A percentile compares a stretch with the other conserved stretches of the same genome.
These are phyloP conservation scores for Drosophila equinoxialis DNA, from an alignment of 1,140 invertebrate species.

Conservation along the genomic window DNA sequence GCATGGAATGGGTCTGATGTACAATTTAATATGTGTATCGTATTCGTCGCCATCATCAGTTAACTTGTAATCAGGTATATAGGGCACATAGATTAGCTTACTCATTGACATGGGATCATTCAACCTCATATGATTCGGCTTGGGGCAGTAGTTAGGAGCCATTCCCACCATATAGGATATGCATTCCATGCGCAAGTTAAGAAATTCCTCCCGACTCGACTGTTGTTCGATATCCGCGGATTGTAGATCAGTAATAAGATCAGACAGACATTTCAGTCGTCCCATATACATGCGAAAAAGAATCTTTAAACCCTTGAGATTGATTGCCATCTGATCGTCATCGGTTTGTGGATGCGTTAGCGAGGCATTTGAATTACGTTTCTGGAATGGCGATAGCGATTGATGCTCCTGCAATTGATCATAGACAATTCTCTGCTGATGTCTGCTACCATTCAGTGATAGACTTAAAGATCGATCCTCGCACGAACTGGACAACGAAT, in stretches of 20 bases:
- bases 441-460: constrained; percentile 54
- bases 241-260: constrained; percentile 76
- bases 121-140: constrained; percentile 33
- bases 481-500: constrained; percentile 74
- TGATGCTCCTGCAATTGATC: constrained; percentile 76
- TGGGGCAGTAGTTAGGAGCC: constrained; percentile 65
- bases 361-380: constrained; percentile 69
- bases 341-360: constrained; percentile 61
- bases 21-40: constrained; percentile 66
- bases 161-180: constrained; percentile 74
- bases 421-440: constrained; percentile 71
- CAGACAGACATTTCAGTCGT: constrained; percentile 69
- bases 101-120: constrained; percentile 41
- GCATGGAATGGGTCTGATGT: constrained; percentile 75
- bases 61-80: constrained; percentile 78
- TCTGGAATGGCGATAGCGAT: constrained; percentile 60
- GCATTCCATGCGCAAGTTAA: constrained; percentile 76
- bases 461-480: constrained; percentile 65
- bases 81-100: constrained; percentile 71
- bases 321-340: constrained; percentile 58
- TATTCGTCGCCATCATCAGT: constrained; percentile 56
- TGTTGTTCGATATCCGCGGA: constrained; percentile 76
- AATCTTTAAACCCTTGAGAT: constrained; percentile 78
- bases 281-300: constrained; percentile 82
- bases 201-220: constrained; percentile 65